phyloP scores from a whole-genome alignment of 1,140 invertebrate genomes.

The Saccostrea cuccullata region DNA sequence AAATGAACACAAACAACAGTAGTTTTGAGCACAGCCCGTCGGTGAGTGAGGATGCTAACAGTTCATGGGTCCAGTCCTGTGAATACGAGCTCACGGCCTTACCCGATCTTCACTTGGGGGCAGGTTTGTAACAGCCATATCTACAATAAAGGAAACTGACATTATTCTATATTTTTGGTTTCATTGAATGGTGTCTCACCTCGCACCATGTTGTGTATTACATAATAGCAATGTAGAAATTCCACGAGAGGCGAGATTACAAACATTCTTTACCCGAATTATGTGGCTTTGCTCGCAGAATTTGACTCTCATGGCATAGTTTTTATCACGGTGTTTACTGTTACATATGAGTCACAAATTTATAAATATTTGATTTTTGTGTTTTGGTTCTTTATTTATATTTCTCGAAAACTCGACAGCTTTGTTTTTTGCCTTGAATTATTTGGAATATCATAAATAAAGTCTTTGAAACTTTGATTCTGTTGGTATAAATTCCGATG shows the following conservation, averaged over 20 bases:
- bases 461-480: neutral
- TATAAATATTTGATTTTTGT: neutral
- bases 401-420: neutral
- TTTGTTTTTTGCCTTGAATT: neutral
- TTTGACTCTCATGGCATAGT: slow-evolving; percentile 30
- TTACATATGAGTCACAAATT: neutral
- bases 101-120: slow-evolving; percentile 12
- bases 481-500: neutral
- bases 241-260: slow-evolving; percentile 10
- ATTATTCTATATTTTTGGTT: slow-evolving; percentile 22
- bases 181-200: slow-evolving; percentile 30
- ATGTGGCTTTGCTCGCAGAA: neutral
- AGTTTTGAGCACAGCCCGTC: slow-evolving; percentile 33
- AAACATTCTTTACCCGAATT: slow-evolving; percentile 11
- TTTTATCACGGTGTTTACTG: neutral
- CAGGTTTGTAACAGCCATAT: neutral
- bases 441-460: neutral
- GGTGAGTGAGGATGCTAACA: neutral
- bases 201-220: slow-evolving; percentile 37
- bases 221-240: slow-evolving; percentile 35
- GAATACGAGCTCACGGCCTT: slow-evolving; percentile 13
- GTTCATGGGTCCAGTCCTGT: neutral
- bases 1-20: slow-evolving; percentile 38
- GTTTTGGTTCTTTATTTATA: neutral
- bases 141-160: neutral